These are phyloP conservation scores for Chionomys nivalis DNA, from an alignment of 2,113 vertebrate species.

Conservation along the genomic window DNA sequence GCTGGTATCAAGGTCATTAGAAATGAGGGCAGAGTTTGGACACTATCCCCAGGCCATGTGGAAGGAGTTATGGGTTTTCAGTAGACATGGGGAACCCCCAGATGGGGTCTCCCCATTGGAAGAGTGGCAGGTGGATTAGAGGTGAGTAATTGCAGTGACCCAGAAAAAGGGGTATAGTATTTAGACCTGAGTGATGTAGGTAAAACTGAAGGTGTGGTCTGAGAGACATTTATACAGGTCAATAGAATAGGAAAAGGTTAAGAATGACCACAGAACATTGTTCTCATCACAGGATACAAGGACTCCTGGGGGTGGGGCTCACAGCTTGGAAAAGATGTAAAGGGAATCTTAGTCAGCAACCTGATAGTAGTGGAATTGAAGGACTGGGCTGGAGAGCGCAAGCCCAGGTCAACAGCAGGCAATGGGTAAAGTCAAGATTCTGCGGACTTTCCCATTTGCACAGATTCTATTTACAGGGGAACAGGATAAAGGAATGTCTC, in stretches of 20 bases:
- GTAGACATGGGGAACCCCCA: accelerated
- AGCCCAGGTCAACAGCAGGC: not conserved
- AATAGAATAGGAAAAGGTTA: not conserved
- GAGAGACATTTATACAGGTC: not conserved
- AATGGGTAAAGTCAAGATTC: too few relatives aligned
- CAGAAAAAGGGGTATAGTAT: not conserved
- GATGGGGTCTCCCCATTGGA: not conserved
- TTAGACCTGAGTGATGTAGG: not conserved
- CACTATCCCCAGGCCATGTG: not conserved
- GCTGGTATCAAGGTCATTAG: not conserved
- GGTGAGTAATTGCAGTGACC: not conserved
- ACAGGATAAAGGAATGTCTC: accelerated
- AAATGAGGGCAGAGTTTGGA: not conserved
- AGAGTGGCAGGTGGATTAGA: accelerated
- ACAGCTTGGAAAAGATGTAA: not conserved
- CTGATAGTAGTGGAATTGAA: not conserved
- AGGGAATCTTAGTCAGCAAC: not conserved
- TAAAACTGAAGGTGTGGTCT: not conserved
- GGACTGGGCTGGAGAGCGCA: not conserved
- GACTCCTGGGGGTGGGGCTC: not conserved
- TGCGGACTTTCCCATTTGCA: too few relatives aligned
- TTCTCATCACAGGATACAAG: accelerated
- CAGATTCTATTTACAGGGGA: not conserved
- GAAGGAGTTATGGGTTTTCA: not conserved
- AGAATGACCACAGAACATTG: not conserved